Evolutionary conservation across 2,113 vertebrate genomes (phyloP), one percentile per base, ranked within the genome.

Genomic region (Carettochelys insculpta): DNA sequence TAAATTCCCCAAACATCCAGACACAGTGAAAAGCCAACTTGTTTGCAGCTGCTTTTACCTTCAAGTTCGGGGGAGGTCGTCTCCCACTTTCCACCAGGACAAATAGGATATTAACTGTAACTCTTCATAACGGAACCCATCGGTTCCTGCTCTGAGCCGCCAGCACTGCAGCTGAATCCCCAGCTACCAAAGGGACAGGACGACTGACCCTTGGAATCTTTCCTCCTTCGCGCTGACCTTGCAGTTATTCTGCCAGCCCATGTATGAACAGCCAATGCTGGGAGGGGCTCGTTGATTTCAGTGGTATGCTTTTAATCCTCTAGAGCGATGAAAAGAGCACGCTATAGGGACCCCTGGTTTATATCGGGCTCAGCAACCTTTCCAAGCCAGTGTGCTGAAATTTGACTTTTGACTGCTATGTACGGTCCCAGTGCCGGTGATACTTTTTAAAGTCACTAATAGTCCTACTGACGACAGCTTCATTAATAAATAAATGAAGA

Each of bases 71-170:
- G 75, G 82, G 92, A 13, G 34, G 45, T 75, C 48, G 34, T 82
- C 86, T 85, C 34, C 80, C 88, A 12, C 77, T 84, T 89, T 27
- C 52, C 53, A 16, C 14, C 51, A 77, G 92, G 94, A 73, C 95
- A 87, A 19, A 97, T 93, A 96, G 43, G 16, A 93, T 92, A 97
- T 97, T 85, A 96, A 97, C 52, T 95, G 77, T 19, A 89, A 82
- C 93, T 92, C 78, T 96, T 94, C 92, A 88, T 94, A 96, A 93
- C 1, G 5, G 79, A 56, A 86, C 80, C 53, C 75, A 87, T 92
- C 82, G 68, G 78, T n/a, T 93, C 91, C 94, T 50, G 48, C 7
- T 50, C 8, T 87, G 85, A 93, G 85, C 58, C 53, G 81, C 76
- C 90, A 65, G 47, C 85, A 77, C 92, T 85, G 80, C 81, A 84